Conservation (phyloP, 1,140 invertebrate genomes). For the Drosophila aff. region DNA sequence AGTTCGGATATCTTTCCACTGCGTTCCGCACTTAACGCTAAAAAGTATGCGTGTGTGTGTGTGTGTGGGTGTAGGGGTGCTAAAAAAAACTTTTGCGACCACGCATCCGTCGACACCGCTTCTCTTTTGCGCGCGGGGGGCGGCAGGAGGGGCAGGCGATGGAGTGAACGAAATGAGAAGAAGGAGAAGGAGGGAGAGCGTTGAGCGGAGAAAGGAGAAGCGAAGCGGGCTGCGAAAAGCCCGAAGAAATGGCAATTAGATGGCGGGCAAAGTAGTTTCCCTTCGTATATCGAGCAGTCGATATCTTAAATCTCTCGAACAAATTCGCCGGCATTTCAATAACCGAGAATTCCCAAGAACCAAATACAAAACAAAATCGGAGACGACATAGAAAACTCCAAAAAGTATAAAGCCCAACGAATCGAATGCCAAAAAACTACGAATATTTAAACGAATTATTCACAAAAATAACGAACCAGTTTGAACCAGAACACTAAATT, state of each 20-base stretch:
- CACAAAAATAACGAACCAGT: conserved; percentile 17
- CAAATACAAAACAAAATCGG: conserved; percentile 12
- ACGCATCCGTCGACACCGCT: conserved; percentile 38
- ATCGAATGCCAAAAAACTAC: conserved; percentile 27
- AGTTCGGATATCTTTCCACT: conserved; percentile 42
- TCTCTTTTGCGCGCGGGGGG: not conserved
- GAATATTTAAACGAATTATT: conserved; percentile 24
- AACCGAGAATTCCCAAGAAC: conserved; percentile 9
- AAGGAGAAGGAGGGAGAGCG: conserved; percentile 20
- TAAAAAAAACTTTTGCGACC: conserved; percentile 51
- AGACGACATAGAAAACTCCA: conserved; percentile 13
- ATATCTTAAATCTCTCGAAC: conserved; percentile 48
- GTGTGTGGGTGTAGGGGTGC: conserved; percentile 23
- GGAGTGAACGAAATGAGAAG: not conserved
- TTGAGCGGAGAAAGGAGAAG: conserved; percentile 21
- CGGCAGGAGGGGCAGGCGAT: not conserved
- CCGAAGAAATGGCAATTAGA: conserved; percentile 53
- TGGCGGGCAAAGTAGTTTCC: conserved; percentile 64
- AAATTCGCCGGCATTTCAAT: conserved; percentile 59
- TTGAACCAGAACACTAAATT: conserved; percentile 10
- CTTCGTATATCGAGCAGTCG: conserved; percentile 68
- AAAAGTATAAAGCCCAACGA: conserved; percentile 25
- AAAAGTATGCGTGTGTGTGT: not conserved
- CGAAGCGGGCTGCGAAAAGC: conserved; percentile 22
- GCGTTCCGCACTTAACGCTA: conserved; percentile 8